Evolutionary conservation across 2,888 invertebrate genomes (phyloP), one percentile per base, ranked within the genome.

Genomic region (Tetanocera ferruginea): DNA sequence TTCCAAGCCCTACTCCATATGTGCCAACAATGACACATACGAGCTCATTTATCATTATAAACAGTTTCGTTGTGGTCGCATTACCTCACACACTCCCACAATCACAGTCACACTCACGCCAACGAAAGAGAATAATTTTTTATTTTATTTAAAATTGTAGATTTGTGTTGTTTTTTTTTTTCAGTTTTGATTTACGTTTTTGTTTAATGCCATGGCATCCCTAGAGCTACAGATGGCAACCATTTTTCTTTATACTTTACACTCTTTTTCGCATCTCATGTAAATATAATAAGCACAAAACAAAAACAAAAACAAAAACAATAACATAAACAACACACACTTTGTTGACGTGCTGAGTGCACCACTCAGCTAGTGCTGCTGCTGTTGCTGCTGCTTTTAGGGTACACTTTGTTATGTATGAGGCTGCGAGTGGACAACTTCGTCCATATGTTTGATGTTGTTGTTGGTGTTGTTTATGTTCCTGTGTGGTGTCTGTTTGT

Each of bases 231-330:
- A 28, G 23, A 28, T 28, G 17, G 23, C 28, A 11, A 17, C 28
- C 8, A 60, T 60, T 60, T 28, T 60, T 60, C 60, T 60, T 60
- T 28, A 37, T 37, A 11, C 17, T 5, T 55, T 55, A 37, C 64
- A n/a, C n/a, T 64, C n/a, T 28, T 64, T 62, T 31, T 31, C 31
- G 64, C 28, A 64, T n/a, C 17, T 28, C 17, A 64, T 51, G 28
- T 70, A 6, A 70, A 43, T 69, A 9, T 69, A 69, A 69, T 69
- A 43, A 69, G 25, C 43, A 37, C 2, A 43, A 37, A 34, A 66
- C 8, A 62, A 23, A 23, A 62, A 23, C 60, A 14, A 62, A 5
- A 17, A 31, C 9, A 62, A 5, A 62, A 62, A 60, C 5, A 23
- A 23, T 19, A 1, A 4, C 17, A 23, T 17, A 34, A 17, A 34